Percentiles rank a stretch among this genome's conserved stretches.
Conservation (phyloP, 2,888 invertebrate species). For the Tipula vernalis region DNA sequence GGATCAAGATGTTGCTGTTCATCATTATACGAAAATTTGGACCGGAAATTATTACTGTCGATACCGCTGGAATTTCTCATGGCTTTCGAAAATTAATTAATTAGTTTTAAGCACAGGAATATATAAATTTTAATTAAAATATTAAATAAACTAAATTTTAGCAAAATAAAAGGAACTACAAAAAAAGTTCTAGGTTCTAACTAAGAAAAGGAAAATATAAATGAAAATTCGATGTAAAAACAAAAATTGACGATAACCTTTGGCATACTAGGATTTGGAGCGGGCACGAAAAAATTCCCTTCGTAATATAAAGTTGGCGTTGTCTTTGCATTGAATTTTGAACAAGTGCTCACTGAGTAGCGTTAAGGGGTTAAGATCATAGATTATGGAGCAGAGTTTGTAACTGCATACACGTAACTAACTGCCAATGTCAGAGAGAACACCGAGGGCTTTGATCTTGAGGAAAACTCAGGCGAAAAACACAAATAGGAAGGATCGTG, state of each 20-base stretch:
- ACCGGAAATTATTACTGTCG: neutral
- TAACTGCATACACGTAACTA: no score
- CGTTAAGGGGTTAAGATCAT: neutral
- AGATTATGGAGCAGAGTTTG: no score
- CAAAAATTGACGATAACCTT: neutral
- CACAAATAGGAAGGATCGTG: no score
- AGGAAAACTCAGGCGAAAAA: no score
- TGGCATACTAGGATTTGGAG: neutral
- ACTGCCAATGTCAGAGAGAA: no score
- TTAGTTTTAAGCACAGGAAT: neutral
- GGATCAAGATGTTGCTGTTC: neutral
- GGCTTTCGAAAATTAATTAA: neutral
- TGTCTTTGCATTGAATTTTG: neutral
- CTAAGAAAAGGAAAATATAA: neutral
- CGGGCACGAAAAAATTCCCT: neutral
- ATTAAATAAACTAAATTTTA: neutral
- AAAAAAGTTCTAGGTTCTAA: constrained; percentile 4
- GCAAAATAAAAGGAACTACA: neutral
- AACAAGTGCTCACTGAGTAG: neutral
- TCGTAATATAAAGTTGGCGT: neutral
- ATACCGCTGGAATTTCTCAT: neutral
- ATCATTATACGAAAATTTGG: neutral
- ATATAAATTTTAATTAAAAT: neutral
- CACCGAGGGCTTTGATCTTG: no score
- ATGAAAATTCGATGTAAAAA: neutral